These are phyloP conservation scores for Patella pellucida DNA, from an alignment of 2,888 invertebrate genomes.

Conservation along the genomic window DNA sequence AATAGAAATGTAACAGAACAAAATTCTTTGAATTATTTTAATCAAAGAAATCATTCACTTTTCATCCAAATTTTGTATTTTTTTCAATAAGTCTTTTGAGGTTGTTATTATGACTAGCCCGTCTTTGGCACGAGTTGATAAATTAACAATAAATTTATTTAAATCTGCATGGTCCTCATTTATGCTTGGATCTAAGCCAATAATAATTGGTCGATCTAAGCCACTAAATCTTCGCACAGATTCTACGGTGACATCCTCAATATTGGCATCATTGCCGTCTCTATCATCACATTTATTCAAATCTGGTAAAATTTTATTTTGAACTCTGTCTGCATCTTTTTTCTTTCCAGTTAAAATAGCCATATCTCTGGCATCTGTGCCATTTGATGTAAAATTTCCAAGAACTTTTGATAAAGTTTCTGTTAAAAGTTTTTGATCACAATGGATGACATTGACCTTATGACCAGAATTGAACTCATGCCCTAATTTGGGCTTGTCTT, in stretches of 20 bases:
- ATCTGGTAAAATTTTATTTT: constrained; percentile 15
- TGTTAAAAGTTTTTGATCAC: constrained; percentile 45
- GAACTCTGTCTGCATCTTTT: constrained; percentile 40
- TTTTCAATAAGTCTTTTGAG: constrained; percentile 44
- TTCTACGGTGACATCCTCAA: constrained; percentile 36
- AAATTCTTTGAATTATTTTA: background rate
- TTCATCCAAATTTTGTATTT: constrained; percentile 31
- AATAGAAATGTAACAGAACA: too few species aligned
- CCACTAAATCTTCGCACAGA: constrained; percentile 58
- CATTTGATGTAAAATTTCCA: constrained; percentile 41
- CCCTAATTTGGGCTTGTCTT: constrained; percentile 44
- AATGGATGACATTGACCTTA: constrained; percentile 52
- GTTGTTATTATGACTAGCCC: constrained; percentile 56
- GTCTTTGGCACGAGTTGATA: constrained; percentile 57
- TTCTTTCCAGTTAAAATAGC: constrained; percentile 55
- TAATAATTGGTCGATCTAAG: constrained; percentile 49
- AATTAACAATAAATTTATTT: constrained; percentile 52
- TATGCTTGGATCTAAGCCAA: constrained; percentile 54
- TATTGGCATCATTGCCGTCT: background rate
- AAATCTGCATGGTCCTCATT: constrained; percentile 56
- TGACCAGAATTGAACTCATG: constrained; percentile 51
- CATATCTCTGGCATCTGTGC: constrained; percentile 47
- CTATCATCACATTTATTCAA: background rate
- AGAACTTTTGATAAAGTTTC: constrained; percentile 43
- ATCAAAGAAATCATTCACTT: background rate